Evolutionary conservation across 2,113 vertebrate genomes (phyloP).

Genomic region (Cyanistes caeruleus): DNA sequence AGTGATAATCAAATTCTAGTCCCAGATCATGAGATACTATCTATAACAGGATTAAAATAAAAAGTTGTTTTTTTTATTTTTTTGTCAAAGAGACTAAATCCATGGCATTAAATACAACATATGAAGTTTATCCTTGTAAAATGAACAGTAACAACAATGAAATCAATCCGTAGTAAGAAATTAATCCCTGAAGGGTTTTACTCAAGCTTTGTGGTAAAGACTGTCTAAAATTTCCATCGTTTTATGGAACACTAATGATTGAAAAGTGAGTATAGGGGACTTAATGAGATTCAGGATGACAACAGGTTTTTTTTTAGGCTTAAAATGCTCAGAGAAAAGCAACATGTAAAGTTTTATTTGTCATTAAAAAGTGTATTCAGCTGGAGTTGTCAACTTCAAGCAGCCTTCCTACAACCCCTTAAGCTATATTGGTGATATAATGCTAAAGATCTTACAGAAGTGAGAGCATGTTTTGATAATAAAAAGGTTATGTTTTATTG

Average conservation of each 20-base stretch:
- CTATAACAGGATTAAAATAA: not conserved
- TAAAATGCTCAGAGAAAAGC: not conserved
- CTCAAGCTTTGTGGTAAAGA: not conserved
- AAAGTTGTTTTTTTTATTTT: not conserved
- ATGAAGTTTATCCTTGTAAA: not conserved
- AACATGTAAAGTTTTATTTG: not conserved
- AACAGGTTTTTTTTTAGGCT: not conserved
- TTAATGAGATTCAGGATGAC: not conserved
- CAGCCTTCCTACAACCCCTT: not conserved
- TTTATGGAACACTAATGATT: not conserved
- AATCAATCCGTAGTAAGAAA: not conserved
- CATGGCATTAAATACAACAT: not conserved
- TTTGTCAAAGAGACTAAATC: not conserved
- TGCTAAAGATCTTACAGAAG: not conserved
- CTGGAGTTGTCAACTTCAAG: accelerated
- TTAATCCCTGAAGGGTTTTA: not conserved
- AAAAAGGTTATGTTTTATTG: not conserved
- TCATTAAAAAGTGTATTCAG: not conserved
- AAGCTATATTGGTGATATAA: not conserved
- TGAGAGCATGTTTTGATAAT: not conserved
- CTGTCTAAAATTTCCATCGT: not conserved
- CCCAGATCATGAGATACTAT: not conserved
- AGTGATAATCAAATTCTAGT: not conserved
- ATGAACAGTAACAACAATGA: not conserved
- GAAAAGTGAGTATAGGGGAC: not conserved